Conservation (phyloP, 2,797 vertebrate species). For the Mallotus villosus region DNA sequence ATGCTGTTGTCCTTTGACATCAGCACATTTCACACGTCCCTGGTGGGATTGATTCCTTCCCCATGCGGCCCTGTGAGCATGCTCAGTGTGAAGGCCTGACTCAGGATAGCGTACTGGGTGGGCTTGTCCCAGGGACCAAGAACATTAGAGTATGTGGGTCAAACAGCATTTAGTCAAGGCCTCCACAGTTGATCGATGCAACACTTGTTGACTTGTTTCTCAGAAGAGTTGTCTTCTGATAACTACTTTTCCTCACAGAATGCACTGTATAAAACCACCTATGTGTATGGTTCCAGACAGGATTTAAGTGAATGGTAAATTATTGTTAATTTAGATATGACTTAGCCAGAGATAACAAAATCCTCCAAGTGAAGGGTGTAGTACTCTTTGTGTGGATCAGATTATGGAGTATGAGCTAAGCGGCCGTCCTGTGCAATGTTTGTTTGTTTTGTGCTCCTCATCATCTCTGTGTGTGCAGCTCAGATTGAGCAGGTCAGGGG, state of each 20-base stretch:
- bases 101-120: constrained; percentile 8
- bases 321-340: too few species aligned
- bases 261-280: too few species aligned
- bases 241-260: background rate
- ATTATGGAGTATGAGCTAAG: too few species aligned
- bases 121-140: background rate
- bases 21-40: constrained; percentile 12
- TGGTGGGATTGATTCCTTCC: constrained; percentile 14
- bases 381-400: background rate
- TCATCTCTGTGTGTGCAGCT: background rate
- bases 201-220: background rate
- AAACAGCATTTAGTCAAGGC: background rate
- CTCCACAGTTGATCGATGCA: background rate
- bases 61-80: constrained; percentile 14
- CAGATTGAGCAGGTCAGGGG: background rate
- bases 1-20: constrained; percentile 18
- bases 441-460: background rate
- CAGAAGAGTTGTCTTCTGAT: background rate
- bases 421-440: background rate
- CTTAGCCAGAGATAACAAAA: background rate
- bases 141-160: background rate
- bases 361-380: background rate
- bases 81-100: constrained; percentile 8
- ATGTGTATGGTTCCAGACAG: too few species aligned
- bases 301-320: too few species aligned